These are phyloP conservation scores for Toxostoma redivivum DNA, from an alignment of 2,113 vertebrate species.

Conservation along the genomic window DNA sequence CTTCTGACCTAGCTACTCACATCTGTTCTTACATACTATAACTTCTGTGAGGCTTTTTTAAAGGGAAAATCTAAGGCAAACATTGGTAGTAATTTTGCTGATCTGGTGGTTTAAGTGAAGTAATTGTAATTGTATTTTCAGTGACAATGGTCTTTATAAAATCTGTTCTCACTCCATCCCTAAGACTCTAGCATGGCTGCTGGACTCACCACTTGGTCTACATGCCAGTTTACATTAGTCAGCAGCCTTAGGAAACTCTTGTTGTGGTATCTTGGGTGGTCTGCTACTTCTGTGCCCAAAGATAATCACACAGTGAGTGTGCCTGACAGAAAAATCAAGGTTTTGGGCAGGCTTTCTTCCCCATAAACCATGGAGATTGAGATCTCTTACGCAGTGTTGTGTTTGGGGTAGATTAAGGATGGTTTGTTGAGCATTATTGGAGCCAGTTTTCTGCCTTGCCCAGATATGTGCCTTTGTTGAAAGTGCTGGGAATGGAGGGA, in stretches of 20 bases:
- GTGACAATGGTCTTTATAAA: not conserved
- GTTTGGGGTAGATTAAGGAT: not conserved
- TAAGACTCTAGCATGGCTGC: not conserved
- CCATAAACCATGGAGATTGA: not conserved
- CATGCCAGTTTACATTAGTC: not conserved
- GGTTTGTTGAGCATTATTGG: not conserved
- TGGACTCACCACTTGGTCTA: not conserved
- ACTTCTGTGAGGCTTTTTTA: not conserved
- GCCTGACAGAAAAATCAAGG: not conserved
- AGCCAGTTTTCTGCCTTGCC: not conserved
- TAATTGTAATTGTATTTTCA: not conserved
- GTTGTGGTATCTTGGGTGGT: not conserved
- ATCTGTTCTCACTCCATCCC: not conserved
- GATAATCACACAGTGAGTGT: not conserved
- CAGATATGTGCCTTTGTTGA: not conserved
- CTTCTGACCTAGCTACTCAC: not conserved
- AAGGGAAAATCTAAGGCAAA: not conserved
- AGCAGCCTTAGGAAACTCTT: not conserved
- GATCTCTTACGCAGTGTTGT: not conserved
- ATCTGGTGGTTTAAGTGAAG: not conserved
- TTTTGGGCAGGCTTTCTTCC: not conserved
- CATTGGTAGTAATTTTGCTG: not conserved
- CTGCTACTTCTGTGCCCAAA: not conserved
- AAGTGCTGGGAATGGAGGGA: not conserved
- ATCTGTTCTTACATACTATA: not conserved